Evolutionary conservation across 2,113 vertebrate genomes (phyloP).

Genomic region (Semicossyphus pulcher): DNA sequence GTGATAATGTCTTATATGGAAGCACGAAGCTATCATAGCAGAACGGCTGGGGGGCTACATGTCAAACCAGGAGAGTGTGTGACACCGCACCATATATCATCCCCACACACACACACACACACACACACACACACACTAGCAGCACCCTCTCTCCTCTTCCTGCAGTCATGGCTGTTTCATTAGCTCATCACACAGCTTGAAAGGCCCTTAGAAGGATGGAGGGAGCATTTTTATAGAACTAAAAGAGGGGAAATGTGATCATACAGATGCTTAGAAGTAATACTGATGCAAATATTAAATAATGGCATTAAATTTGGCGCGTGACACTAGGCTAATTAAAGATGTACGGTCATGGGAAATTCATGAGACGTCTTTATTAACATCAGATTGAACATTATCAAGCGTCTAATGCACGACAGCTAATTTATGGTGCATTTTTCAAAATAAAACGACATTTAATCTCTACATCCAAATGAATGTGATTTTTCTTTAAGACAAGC

Average conservation of each 20-base stretch:
- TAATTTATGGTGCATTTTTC: not conserved
- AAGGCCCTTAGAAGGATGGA: slow-evolving; percentile 19
- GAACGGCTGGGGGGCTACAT: slow-evolving; percentile 44
- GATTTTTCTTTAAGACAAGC: slow-evolving; percentile 8
- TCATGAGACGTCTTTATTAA: not conserved
- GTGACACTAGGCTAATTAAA: slow-evolving; percentile 1
- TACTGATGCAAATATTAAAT: not conserved
- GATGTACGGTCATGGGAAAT: not conserved
- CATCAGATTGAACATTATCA: not conserved
- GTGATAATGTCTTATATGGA: slow-evolving; percentile 21
- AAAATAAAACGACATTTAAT: not conserved
- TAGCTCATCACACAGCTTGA: slow-evolving; percentile 53
- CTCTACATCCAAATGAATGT: not conserved
- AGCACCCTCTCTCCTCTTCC: not conserved
- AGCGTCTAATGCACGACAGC: not conserved
- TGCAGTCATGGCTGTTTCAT: slow-evolving; percentile 70
- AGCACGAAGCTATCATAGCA: slow-evolving; percentile 38
- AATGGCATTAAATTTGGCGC: slow-evolving; percentile 6
- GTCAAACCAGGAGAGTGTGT: slow-evolving; percentile 45
- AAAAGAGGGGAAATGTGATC: not conserved
- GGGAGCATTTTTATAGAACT: not conserved
- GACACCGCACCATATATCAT: slow-evolving; percentile 65
- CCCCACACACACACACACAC: slow-evolving; percentile 6
- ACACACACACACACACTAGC: slow-evolving; percentile 15
- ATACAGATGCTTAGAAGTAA: not conserved